Conservation (phyloP, 2,888 invertebrate genomes). For the Dryocosmus kuriphilus region DNA sequence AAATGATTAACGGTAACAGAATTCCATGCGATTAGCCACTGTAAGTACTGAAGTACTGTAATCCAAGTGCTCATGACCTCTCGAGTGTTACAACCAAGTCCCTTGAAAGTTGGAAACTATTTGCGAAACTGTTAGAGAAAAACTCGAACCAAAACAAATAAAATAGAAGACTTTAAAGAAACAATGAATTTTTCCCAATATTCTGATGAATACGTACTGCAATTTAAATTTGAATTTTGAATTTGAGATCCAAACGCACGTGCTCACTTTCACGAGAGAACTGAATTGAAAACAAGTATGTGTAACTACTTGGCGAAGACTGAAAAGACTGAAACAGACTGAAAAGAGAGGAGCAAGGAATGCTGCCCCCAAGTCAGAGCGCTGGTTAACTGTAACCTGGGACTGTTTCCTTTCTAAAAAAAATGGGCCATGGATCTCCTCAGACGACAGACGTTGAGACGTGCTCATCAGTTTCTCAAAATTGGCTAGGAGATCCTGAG, state of each 20-base stretch:
- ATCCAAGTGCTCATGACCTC: slow-evolving; percentile 21
- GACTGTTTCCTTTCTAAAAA: slow-evolving; percentile 41
- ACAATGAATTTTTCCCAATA: neutral
- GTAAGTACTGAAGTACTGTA: slow-evolving; percentile 21
- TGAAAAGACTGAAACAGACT: slow-evolving; percentile 8
- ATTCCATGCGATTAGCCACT: slow-evolving; percentile 50
- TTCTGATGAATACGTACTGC: neutral
- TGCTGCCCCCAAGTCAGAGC: slow-evolving; percentile 32
- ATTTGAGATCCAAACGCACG: slow-evolving; percentile 11
- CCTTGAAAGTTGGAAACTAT: neutral
- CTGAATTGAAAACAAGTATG: slow-evolving; percentile 26
- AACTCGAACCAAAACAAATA: neutral
- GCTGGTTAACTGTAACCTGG: slow-evolving; percentile 36
- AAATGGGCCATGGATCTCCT: slow-evolving; percentile 39
- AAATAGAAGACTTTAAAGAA: neutral
- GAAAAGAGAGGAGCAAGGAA: slow-evolving; percentile 26
- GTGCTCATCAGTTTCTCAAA: slow-evolving; percentile 25
- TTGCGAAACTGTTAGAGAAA: neutral
- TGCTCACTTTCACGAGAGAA: slow-evolving; percentile 32
- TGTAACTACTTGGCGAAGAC: slow-evolving; percentile 24
- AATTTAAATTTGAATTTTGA: neutral
- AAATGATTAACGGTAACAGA: slow-evolving; percentile 59
- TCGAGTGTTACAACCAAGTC: neutral
- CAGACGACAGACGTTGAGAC: slow-evolving; percentile 19
- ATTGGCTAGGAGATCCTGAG: slow-evolving; percentile 17